Base-by-base conservation (phyloP, 2,888 invertebrate species). In the Acanthococcus lagerstroemiae region DNA sequence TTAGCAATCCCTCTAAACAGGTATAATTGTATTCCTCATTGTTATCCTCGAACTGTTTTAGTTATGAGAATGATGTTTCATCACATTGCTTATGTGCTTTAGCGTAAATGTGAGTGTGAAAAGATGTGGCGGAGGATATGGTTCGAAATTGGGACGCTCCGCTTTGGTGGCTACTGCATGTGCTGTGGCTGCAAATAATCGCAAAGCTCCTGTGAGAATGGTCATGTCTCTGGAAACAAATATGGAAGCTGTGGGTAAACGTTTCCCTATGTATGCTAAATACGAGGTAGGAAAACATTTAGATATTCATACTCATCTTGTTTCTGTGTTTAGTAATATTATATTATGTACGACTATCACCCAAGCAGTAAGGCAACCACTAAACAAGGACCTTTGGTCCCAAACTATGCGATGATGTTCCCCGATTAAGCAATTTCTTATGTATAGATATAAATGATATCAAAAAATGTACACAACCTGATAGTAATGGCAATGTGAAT, bases 71-170 rank as follows among this genome's bases (percentile, higher is more conserved):
- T n/a, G 37, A 30, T 30, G 37, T 30, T 9, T 30, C n/a, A n/a
- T n/a, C n/a, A n/a, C n/a, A n/a, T 37, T 3, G n/a, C n/a, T 37
- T 37, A 15, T 3, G 19, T 67, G 65, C 77, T 76, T 67, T 72
- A 86, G 89, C 56, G 80, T 91, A n/a, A 83, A 87, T 69, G 77
- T 91, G 0, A 76, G 78, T 50, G 86, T 89, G 0, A 80, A 83
- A 5, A 82, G 91, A 46, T 71, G 91, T 3, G 93, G 93, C 2
- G 93, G 93, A 12, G 88, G 79, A 0, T 94, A 87, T 73, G 93
- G 93, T 0, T 82, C 80, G 0, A 94, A 93, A 76, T 83, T 89
- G 58, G 80, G 82, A 0, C 80, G 89, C 5, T 75, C 81, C 4
- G 75, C 78, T 15, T 77, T 81, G 9, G 74, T 83, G 0, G 81